phyloP scores from a whole-genome alignment of 2,113 vertebrate genomes.

The Oryzias celebensis region DNA sequence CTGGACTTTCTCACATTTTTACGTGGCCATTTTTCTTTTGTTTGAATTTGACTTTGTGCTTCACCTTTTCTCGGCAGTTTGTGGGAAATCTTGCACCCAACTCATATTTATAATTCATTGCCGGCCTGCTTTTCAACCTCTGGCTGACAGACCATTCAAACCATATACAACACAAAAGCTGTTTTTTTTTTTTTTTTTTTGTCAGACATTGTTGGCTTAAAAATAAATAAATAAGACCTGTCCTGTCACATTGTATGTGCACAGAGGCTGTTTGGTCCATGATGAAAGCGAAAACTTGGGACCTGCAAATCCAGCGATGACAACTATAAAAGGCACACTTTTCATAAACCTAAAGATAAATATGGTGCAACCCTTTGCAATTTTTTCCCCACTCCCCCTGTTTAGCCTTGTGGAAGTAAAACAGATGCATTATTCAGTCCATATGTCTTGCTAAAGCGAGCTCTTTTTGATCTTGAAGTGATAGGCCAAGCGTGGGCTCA shows the following conservation, averaged over 20 bases:
- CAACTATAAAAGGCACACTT: conserved; percentile 10
- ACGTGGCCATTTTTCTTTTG: conserved; percentile 25
- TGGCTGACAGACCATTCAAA: conserved; percentile 76
- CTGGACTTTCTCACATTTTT: conserved; percentile 19
- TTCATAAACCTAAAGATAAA: conserved; percentile 29
- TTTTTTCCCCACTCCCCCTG: conserved; percentile 34
- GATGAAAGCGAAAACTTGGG: conserved; percentile 15
- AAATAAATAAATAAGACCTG: conserved; percentile 35
- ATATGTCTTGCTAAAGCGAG: conserved; percentile 73
- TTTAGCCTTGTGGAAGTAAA: conserved; percentile 68
- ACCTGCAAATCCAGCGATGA: conserved; percentile 11
- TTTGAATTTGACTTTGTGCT: conserved; percentile 61
- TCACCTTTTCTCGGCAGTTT: conserved; percentile 71
- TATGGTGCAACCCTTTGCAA: conserved; percentile 25
- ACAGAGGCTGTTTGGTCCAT: conserved; percentile 26
- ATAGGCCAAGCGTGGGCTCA: conserved; percentile 73
- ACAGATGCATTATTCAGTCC: conserved; percentile 74
- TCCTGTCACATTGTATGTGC: conserved; percentile 49
- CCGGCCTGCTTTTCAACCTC: conserved; percentile 60
- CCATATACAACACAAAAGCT: conserved; percentile 67
- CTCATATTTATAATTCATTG: conserved; percentile 76
- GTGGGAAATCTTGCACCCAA: conserved; percentile 53
- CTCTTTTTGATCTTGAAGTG: conserved; percentile 77
- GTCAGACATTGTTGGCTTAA: conserved; percentile 45
- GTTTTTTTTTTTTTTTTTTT: conserved; percentile 38